These are phyloP conservation scores for Bothrops jararaca DNA, from an alignment of 2,113 vertebrate genomes.

Conservation along the genomic window DNA sequence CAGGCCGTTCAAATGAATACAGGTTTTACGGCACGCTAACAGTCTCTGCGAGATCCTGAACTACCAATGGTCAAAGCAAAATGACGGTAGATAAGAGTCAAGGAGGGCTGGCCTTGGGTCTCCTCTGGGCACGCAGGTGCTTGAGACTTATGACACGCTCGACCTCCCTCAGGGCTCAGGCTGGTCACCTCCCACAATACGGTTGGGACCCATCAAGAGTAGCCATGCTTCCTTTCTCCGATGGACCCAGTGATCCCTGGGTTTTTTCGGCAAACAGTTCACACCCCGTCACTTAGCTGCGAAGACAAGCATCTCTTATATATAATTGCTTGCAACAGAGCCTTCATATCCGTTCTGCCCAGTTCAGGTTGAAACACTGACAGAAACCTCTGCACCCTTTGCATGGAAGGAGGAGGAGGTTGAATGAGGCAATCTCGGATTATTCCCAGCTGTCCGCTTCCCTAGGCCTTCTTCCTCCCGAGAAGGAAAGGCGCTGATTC, in stretches of 20 bases:
- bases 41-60: neutral
- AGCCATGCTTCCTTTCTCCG: neutral
- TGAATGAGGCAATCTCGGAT: neutral
- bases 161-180: neutral
- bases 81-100: neutral
- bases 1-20: neutral
- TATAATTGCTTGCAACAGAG: neutral
- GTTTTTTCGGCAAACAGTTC: neutral
- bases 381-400: neutral
- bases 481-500: slow-evolving; percentile 23
- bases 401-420: neutral
- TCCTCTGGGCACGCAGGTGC: neutral
- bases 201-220: neutral
- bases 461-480: neutral
- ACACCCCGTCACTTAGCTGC: no score
- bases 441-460: neutral
- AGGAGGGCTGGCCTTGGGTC: neutral
- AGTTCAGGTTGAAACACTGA: neutral
- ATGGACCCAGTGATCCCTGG: neutral
- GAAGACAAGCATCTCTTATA: no score
- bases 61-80: neutral
- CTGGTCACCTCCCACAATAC: neutral
- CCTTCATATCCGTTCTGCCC: no score
- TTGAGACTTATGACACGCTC: neutral
- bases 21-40: no score